phyloP scores from a whole-genome alignment of 2,888 invertebrate species.

The Augochlorella aurata region DNA sequence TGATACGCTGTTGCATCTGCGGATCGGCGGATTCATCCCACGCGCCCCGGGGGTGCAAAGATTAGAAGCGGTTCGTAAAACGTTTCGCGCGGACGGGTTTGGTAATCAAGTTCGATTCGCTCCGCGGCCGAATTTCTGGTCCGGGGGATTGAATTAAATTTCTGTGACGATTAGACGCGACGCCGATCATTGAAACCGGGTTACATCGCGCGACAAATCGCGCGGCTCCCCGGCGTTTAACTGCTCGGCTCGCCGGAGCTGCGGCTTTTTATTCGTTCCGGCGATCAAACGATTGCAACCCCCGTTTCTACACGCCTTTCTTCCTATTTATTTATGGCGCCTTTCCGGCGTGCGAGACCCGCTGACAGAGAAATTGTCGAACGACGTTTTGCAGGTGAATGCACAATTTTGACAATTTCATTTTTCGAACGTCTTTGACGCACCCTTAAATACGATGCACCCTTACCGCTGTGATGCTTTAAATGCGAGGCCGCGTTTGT shows the following conservation, averaged over 20 bases:
- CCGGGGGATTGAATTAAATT: conserved; percentile 22
- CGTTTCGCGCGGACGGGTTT: conserved; percentile 27
- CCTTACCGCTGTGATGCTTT: no score
- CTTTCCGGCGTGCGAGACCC: no score
- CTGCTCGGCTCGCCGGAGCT: neutral
- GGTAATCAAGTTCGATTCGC: conserved; percentile 26
- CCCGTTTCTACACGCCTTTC: no score
- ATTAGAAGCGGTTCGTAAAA: conserved; percentile 47
- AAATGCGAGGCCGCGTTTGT: no score
- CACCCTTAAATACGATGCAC: no score
- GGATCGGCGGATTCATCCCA: conserved; percentile 21
- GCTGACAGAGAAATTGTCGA: no score
- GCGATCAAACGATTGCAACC: neutral
- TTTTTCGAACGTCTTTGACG: no score
- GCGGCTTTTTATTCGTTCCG: neutral
- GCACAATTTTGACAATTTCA: no score
- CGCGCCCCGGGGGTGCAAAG: conserved; percentile 28
- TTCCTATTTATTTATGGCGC: no score
- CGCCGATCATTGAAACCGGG: neutral
- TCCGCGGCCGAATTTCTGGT: neutral
- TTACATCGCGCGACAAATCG: neutral
- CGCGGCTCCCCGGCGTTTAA: neutral
- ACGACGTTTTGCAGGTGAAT: no score
- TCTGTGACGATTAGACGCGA: conserved; percentile 12
- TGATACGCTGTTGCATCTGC: conserved; percentile 3